A percentile compares a stretch with the other conserved stretches of the same genome.
Conservation (phyloP, 2,888 invertebrate genomes). For the Drosophila gaucha region DNA sequence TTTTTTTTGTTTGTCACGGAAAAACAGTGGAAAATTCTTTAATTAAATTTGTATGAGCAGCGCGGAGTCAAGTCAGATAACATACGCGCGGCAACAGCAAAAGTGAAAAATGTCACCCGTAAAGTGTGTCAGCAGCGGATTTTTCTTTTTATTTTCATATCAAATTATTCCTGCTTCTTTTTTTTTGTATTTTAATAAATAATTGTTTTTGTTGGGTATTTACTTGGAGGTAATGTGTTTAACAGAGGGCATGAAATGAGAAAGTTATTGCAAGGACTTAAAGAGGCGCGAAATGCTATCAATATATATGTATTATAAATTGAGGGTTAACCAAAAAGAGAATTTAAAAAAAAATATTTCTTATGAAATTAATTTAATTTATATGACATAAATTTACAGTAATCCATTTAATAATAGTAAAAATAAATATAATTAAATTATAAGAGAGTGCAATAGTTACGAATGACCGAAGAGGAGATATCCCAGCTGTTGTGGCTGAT, state of each 20-base stretch:
- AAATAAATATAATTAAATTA: no score
- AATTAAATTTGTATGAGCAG: constrained; percentile 67
- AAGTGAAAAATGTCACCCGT: constrained; percentile 45
- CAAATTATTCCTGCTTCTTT: background rate
- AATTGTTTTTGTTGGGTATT: constrained; percentile 10
- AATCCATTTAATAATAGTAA: no score
- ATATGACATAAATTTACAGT: no score
- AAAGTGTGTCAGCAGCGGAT: constrained; percentile 37
- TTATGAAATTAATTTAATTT: no score
- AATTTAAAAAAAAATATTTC: constrained; percentile 2
- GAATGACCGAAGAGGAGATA: no score
- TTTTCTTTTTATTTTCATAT: constrained; percentile 8
- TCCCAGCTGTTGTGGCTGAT: no score
- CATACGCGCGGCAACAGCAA: constrained; percentile 30
- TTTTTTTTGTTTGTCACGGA: constrained; percentile 31
- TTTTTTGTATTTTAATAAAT: constrained; percentile 21
- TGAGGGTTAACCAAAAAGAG: no score
- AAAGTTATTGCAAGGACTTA: background rate
- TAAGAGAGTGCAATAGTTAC: no score
- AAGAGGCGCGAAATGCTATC: background rate
- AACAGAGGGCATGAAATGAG: background rate
- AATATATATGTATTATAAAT: no score
- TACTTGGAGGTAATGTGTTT: constrained; percentile 1
- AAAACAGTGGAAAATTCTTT: constrained; percentile 61
- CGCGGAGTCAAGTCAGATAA: constrained; percentile 46